Evolutionary conservation across 1,140 invertebrate species (phyloP), one percentile per base, ranked within the genome.

Genomic region (Campoletis sonorensis): DNA sequence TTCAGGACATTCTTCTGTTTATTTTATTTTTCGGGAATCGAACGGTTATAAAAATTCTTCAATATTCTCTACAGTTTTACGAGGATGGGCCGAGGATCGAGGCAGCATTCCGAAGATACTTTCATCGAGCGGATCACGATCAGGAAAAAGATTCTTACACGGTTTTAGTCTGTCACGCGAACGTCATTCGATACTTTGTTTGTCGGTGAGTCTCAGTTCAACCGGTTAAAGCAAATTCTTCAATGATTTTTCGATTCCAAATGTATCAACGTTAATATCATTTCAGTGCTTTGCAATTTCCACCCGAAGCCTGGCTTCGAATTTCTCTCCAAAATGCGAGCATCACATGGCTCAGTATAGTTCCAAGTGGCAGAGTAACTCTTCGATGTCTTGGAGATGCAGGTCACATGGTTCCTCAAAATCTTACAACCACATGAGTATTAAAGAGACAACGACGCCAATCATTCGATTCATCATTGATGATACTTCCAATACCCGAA

Each of bases 161-260:
- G 70, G 89, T 99, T 37, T 93, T 99, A 67, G 98, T 99, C 7
- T 99, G 98, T 84, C 99, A 99, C 93, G 98, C 97, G 16, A 99
- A 99, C 93, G 98, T 99, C 15, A 99, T 99, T 85, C 93, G 99
- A 80, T 99, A 99, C 92, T 99, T 99, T 92, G 95, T 99, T 21
- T 99, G 98, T 93, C 95, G 97, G 97, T 98, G 90, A 93, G 90
- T 92, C 13, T 64, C n/a, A 10, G 4, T 64, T 54, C 51, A 54
- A 54, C 16, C 18, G 15, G 1, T 37, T 75, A 78, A 4, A 75
- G 16, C n/a, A n/a, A n/a, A n/a, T 54, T 21, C 18, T 70, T 37
- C 68, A 37, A 15, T 70, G 1, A n/a, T 33, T 70, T n/a, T 27
- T 3, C 33, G 23, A 64, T 64, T 8, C 0, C 15, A 11, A 11